Conservation (phyloP, 2,113 vertebrate genomes). For the Athene noctua region DNA sequence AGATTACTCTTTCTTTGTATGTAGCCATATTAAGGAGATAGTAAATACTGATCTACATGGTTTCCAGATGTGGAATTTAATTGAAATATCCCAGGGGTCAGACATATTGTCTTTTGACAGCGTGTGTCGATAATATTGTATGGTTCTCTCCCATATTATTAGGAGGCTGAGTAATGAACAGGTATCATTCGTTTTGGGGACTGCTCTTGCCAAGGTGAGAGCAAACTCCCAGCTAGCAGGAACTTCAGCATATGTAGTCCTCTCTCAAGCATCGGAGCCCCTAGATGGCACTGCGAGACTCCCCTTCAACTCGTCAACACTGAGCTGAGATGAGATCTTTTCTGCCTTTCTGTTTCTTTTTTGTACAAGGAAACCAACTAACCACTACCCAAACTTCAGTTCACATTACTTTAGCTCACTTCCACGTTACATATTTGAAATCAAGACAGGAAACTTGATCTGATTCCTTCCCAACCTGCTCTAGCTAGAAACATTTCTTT, state of each 20-base stretch:
- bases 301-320: not conserved
- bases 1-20: not conserved
- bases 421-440: not conserved
- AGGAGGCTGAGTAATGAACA: not conserved
- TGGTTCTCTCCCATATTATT: not conserved
- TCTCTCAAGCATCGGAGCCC: not conserved
- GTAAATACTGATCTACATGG: not conserved
- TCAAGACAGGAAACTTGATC: not conserved
- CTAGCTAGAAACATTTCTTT: not conserved
- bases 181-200: not conserved
- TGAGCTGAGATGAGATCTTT: not conserved
- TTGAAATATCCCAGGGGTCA: not conserved
- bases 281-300: slow-evolving; percentile 5
- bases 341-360: not conserved
- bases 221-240: not conserved
- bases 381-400: not conserved
- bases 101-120: not conserved
- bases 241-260: fast-evolving
- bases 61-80: not conserved
- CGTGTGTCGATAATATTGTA: fast-evolving
- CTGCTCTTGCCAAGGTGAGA: not conserved
- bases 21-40: not conserved
- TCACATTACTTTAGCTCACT: not conserved
- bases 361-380: not conserved
- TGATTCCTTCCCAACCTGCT: not conserved